Conservation (phyloP, 2,888 invertebrate genomes). For the Clusia tigrina region DNA sequence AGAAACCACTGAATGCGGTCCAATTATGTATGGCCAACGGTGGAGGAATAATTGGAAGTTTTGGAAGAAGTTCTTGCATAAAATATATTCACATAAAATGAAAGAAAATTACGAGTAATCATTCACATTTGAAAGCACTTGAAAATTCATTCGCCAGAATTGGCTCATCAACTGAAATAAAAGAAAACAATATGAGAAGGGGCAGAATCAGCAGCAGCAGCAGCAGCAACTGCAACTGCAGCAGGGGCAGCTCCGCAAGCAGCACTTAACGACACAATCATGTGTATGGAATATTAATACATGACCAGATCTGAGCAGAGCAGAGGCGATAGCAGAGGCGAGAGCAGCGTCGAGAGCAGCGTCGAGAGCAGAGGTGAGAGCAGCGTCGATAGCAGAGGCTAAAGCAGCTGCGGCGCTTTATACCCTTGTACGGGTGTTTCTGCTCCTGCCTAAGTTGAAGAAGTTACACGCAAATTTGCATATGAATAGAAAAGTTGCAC, state of each 20-base stretch:
- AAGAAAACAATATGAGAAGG: too few species aligned
- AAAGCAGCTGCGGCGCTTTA: not conserved
- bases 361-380: not conserved
- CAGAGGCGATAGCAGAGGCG: not conserved
- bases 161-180: not conserved
- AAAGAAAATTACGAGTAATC: too few species aligned
- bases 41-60: too few species aligned
- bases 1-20: too few species aligned
- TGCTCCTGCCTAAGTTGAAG: constrained; percentile 22
- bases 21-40: too few species aligned
- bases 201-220: too few species aligned
- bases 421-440: not conserved
- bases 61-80: too few species aligned
- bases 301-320: not conserved
- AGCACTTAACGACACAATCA: not conserved
- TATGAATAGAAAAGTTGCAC: constrained; percentile 35
- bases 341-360: not conserved
- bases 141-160: constrained; percentile 1
- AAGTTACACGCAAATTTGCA: constrained; percentile 27
- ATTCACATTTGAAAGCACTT: constrained; percentile 5
- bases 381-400: not conserved
- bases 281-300: constrained; percentile 3
- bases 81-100: too few species aligned
- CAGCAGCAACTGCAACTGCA: constrained; percentile 7
- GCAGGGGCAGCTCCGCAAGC: not conserved